Conservation (phyloP, 2,888 invertebrate genomes). For the Synanthedon andrenaeformis region DNA sequence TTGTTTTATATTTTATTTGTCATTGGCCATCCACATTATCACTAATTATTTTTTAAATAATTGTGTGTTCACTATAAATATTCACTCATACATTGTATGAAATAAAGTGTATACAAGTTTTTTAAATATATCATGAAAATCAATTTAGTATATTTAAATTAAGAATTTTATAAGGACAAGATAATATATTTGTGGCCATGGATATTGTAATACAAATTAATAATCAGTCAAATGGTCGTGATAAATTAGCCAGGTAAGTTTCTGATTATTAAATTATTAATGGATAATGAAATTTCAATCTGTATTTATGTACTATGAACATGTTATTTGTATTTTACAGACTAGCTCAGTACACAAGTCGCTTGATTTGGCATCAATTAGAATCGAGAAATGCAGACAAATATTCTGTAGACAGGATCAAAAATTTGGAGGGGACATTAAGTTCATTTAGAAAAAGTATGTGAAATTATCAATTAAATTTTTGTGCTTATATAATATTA, state of each 20-base stretch:
- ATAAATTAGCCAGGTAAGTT: conserved; percentile 65
- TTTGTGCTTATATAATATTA: no score
- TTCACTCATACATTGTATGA: no score
- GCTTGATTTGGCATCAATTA: conserved; percentile 83
- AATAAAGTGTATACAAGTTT: no score
- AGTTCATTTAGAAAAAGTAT: conserved; percentile 89
- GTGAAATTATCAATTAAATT: conserved; percentile 5
- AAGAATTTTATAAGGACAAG: no score
- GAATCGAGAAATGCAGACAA: conserved; percentile 73
- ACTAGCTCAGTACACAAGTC: conserved; percentile 84
- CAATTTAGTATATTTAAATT: no score
- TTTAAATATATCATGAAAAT: no score
- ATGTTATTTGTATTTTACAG: conserved; percentile 56
- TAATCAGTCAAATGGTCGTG: conserved; percentile 67
- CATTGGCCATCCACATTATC: no score
- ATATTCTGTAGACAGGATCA: conserved; percentile 78
- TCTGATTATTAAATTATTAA: background rate
- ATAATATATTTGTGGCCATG: conserved; percentile 29
- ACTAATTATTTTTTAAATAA: no score
- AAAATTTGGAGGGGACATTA: conserved; percentile 84
- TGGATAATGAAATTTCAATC: no score
- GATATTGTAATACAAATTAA: conserved; percentile 63
- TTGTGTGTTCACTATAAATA: no score
- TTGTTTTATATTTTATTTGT: no score
- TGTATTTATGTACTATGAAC: background rate